Percentiles rank a stretch among this genome's conserved stretches.
Evolutionary conservation across 2,888 invertebrate genomes (phyloP).

Genomic region (Ceraclea dissimilis): DNA sequence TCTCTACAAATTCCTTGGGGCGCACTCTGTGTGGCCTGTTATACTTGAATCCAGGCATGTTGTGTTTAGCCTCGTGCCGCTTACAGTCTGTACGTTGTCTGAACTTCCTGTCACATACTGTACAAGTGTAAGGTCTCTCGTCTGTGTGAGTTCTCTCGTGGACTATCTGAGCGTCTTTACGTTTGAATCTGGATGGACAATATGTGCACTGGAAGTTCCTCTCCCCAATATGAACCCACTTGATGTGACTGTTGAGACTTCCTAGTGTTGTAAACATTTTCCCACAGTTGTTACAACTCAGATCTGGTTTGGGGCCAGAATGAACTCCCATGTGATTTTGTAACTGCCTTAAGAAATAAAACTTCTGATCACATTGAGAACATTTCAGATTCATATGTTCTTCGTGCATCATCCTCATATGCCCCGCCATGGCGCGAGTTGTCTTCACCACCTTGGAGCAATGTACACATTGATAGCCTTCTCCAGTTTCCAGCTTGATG

Average conservation of each 20-base stretch:
- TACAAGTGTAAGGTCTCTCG: constrained; percentile 27
- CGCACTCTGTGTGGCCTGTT: constrained; percentile 13
- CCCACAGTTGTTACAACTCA: constrained; percentile 13
- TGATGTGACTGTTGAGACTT: constrained; percentile 16
- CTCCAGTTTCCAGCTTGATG: constrained; percentile 7
- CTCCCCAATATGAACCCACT: constrained; percentile 19
- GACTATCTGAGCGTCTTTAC: constrained; percentile 14
- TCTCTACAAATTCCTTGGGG: not conserved
- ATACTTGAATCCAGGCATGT: constrained; percentile 17
- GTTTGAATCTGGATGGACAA: constrained; percentile 14
- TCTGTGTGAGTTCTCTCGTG: constrained; percentile 15
- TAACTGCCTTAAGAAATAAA: constrained; percentile 9
- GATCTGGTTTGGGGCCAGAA: constrained; percentile 12
- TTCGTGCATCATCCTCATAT: constrained; percentile 6
- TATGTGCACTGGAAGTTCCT: constrained; percentile 16
- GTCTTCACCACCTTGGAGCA: constrained; percentile 10
- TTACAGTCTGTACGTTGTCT: constrained; percentile 18
- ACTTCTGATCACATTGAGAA: constrained; percentile 8
- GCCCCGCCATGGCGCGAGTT: constrained; percentile 9
- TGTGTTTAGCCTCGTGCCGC: constrained; percentile 19
- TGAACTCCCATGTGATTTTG: constrained; percentile 15
- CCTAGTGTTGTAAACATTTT: constrained; percentile 13
- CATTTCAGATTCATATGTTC: constrained; percentile 14
- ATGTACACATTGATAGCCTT: constrained; percentile 6
- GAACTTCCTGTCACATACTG: constrained; percentile 13